Evolutionary conservation across 2,113 vertebrate species (phyloP).

Genomic region (Alexandromys fortis): DNA sequence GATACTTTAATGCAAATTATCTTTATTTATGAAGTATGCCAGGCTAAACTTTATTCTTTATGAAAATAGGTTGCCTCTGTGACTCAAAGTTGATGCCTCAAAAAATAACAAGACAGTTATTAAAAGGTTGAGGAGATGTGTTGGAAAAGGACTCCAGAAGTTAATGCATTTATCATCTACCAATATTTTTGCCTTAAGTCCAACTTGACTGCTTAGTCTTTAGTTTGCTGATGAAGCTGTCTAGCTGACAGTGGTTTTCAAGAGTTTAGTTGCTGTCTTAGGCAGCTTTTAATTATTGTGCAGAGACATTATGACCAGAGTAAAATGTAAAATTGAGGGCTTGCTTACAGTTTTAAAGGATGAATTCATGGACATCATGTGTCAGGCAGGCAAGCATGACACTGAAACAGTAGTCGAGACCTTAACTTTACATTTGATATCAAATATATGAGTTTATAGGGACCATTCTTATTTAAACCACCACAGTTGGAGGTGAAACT

Average conservation of each 20-base stretch:
- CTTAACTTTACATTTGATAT: neutral
- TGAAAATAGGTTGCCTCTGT: neutral
- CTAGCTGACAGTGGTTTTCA: neutral
- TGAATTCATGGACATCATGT: no score
- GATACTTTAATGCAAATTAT: neutral
- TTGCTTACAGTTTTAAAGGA: neutral
- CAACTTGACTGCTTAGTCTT: neutral
- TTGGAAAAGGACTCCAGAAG: neutral
- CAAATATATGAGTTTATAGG: neutral
- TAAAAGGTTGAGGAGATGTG: neutral
- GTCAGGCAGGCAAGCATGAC: neutral
- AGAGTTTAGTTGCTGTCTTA: neutral
- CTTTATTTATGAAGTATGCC: neutral
- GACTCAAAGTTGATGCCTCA: neutral
- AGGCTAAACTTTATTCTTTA: neutral
- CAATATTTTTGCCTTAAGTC: neutral
- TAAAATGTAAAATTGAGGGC: neutral
- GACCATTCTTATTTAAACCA: neutral
- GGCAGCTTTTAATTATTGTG: neutral
- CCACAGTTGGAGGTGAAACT: neutral
- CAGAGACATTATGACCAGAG: neutral
- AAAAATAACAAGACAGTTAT: neutral
- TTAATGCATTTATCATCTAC: neutral
- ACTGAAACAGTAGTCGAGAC: neutral
- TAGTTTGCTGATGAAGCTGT: neutral